Evolutionary conservation across 2,888 invertebrate species (phyloP).

Genomic region (Catocala sponsa): DNA sequence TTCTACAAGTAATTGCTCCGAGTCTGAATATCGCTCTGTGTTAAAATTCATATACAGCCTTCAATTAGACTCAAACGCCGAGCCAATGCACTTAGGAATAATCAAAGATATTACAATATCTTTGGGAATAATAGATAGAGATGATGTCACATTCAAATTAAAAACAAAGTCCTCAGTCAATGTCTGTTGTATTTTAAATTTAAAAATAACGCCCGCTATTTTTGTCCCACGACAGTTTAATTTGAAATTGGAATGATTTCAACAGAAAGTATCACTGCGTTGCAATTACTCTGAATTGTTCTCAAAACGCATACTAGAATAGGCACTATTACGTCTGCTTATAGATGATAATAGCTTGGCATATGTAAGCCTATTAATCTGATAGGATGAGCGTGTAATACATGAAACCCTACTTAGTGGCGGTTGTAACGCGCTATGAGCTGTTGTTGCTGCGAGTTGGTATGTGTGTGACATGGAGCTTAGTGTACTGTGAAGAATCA

Average conservation of each 20-base stretch:
- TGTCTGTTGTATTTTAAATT: too few relatives aligned
- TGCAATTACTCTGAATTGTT: conserved; percentile 22
- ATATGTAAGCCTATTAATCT: conserved; percentile 36
- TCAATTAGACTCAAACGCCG: too few relatives aligned
- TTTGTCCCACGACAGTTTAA: neutral
- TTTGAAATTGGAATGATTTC: neutral
- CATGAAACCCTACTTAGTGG: conserved; percentile 47
- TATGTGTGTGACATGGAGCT: conserved; percentile 25
- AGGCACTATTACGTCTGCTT: conserved; percentile 17
- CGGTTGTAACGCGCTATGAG: conserved; percentile 38
- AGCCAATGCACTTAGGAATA: too few relatives aligned
- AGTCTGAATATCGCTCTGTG: too few relatives aligned
- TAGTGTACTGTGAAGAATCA: conserved; percentile 14
- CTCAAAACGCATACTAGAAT: conserved; percentile 9
- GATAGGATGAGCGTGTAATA: conserved; percentile 47
- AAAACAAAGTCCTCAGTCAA: too few relatives aligned
- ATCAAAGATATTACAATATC: too few relatives aligned
- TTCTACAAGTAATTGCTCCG: too few relatives aligned
- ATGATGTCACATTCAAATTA: too few relatives aligned
- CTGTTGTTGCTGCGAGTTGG: conserved; percentile 10
- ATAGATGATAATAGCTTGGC: conserved; percentile 28
- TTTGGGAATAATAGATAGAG: too few relatives aligned
- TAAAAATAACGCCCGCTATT: too few relatives aligned
- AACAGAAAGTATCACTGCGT: conserved; percentile 14
- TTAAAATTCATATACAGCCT: too few relatives aligned